Evolutionary conservation across 2,888 invertebrate species (phyloP).

Genomic region (Leucophenga montana): DNA sequence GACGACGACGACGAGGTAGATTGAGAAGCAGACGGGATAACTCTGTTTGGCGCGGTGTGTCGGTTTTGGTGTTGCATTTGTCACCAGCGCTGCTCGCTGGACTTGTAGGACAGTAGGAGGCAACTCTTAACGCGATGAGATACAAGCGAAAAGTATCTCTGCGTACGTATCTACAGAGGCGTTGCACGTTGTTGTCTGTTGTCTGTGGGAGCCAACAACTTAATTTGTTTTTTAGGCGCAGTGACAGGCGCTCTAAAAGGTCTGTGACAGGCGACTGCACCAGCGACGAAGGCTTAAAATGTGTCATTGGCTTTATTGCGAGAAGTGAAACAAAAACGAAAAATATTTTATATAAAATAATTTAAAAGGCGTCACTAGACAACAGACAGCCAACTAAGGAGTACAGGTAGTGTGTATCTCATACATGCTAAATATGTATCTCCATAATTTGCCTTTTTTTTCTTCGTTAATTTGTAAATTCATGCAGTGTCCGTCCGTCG

Average conservation of each 20-base stretch:
- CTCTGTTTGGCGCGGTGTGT: too few relatives aligned
- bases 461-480: slow-evolving; percentile 8
- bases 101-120: slow-evolving; percentile 4
- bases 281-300: slow-evolving; percentile 36
- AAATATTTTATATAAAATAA: neutral
- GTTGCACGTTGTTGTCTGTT: slow-evolving; percentile 40
- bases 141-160: too few relatives aligned
- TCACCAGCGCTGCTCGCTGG: too few relatives aligned
- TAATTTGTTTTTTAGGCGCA: slow-evolving; percentile 54
- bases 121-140: slow-evolving; percentile 10
- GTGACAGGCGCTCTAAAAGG: neutral
- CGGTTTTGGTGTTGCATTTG: too few relatives aligned
- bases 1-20: neutral
- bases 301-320: slow-evolving; percentile 52
- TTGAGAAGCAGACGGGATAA: neutral
- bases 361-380: neutral
- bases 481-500: slow-evolving; percentile 28
- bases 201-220: slow-evolving; percentile 69
- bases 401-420: neutral
- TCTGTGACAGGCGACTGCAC: too few relatives aligned
- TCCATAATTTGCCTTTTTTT: neutral
- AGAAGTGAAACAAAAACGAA: slow-evolving; percentile 19
- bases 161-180: slow-evolving; percentile 5
- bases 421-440: neutral
- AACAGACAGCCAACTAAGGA: neutral